phyloP scores from a whole-genome alignment of 2,888 invertebrate genomes.

The Drosophila anomalata region DNA sequence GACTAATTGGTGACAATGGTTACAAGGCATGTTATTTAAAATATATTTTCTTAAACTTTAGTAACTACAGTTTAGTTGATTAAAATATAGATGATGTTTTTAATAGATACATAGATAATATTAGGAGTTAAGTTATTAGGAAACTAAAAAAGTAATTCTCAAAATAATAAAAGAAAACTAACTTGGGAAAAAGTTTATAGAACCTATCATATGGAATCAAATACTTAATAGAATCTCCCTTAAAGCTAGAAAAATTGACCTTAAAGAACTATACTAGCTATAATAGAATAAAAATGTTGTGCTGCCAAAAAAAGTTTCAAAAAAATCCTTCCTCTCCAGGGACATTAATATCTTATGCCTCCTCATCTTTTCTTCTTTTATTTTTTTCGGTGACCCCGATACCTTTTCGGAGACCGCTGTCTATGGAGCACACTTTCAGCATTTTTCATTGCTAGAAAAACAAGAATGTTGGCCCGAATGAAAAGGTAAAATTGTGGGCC shows the following conservation, averaged over 20 bases:
- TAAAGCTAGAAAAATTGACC: no score
- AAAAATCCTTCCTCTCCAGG: conserved; percentile 16
- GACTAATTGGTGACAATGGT: background rate
- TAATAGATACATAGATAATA: no score
- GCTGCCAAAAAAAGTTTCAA: background rate
- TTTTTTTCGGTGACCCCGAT: conserved; percentile 1
- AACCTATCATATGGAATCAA: no score
- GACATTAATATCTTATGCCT: conserved; percentile 34
- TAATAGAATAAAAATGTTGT: background rate
- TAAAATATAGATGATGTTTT: no score
- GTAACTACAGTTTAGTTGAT: no score
- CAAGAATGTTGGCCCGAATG: conserved; percentile 16
- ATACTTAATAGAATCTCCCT: no score
- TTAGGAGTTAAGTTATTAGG: no score
- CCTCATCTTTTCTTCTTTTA: background rate
- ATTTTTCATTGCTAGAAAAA: conserved; percentile 56
- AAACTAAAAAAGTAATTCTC: no score
- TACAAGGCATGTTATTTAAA: background rate
- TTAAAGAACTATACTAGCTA: no score
- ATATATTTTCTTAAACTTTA: background rate
- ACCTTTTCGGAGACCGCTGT: conserved; percentile 32
- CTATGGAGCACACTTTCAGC: conserved; percentile 48
- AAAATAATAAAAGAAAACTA: no score
- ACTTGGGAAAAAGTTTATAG: no score
- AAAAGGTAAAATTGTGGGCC: conserved; percentile 37